These are phyloP conservation scores for Aphelinus atriplicis DNA, from an alignment of 1,140 invertebrate genomes.

Conservation along the genomic window DNA sequence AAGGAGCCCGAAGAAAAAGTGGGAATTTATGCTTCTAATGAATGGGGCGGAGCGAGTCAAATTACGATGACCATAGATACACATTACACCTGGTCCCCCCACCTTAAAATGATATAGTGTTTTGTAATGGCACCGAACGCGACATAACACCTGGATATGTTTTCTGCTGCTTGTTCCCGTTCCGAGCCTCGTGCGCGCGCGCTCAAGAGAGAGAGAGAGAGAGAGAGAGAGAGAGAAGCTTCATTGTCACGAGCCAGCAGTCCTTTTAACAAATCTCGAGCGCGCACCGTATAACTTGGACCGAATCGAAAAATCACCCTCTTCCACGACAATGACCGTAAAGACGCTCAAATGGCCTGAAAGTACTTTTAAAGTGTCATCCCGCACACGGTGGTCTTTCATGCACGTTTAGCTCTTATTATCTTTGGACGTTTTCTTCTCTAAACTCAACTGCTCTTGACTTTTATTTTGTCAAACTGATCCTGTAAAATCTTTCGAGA, in stretches of 20 bases:
- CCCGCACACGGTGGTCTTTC: constrained; percentile 4
- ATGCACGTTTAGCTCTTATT: constrained; percentile 17
- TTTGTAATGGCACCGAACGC: constrained; percentile 55
- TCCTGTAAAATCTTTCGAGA: no score
- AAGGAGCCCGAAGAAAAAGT: constrained; percentile 13
- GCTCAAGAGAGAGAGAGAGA: not conserved
- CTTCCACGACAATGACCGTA: constrained; percentile 9
- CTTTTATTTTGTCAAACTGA: no score
- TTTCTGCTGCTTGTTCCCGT: constrained; percentile 29
- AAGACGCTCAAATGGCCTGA: constrained; percentile 50
- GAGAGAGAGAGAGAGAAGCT: no score
- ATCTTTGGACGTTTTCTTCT: constrained; percentile 11
- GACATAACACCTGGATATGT: constrained; percentile 56
- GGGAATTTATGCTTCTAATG: constrained; percentile 40
- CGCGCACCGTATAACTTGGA: constrained; percentile 36
- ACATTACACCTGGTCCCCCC: constrained; percentile 48
- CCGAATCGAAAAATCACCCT: constrained; percentile 21
- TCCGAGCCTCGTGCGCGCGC: not conserved
- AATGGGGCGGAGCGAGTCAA: constrained; percentile 45
- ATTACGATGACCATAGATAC: constrained; percentile 52
- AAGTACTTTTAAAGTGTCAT: constrained; percentile 53
- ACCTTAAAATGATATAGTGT: constrained; percentile 59
- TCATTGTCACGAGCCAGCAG: no score
- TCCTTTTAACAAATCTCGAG: not conserved
- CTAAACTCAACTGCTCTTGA: not conserved